These are phyloP conservation scores for Ctenoplectra terminalis DNA, from an alignment of 1,140 invertebrate species.

Conservation along the genomic window DNA sequence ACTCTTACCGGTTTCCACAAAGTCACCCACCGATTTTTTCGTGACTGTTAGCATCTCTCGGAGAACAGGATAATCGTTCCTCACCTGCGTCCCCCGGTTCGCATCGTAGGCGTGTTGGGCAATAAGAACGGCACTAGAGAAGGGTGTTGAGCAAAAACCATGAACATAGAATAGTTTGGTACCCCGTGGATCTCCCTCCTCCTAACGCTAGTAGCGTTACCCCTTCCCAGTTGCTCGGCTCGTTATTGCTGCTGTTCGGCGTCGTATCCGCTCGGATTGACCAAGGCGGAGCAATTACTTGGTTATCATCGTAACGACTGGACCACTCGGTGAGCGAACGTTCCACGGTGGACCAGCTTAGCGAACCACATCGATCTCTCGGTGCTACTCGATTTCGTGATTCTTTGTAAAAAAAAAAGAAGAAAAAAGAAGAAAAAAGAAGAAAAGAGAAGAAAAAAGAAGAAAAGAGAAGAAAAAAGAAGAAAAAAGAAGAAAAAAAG, in stretches of 20 bases:
- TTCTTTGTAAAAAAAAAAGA: neutral
- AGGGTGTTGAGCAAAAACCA: neutral
- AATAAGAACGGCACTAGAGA: constrained; percentile 18
- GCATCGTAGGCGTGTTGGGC: constrained; percentile 39
- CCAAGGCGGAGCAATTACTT: constrained; percentile 76
- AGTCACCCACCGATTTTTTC: neutral
- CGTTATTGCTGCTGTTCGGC: constrained; percentile 57
- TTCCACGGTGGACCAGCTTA: constrained; percentile 36
- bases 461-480: no score
- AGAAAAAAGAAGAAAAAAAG: no score
- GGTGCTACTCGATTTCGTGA: neutral
- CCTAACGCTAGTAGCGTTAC: constrained; percentile 12
- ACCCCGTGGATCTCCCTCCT: constrained; percentile 19
- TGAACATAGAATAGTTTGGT: constrained; percentile 51
- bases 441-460: no score
- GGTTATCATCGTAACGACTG: constrained; percentile 73
- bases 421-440: no score
- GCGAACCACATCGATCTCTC: constrained; percentile 12
- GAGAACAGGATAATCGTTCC: neutral
- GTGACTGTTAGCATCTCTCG: neutral
- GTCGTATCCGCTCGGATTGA: constrained; percentile 76
- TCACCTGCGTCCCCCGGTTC: neutral
- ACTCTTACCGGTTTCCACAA: neutral
- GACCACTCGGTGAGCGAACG: constrained; percentile 50
- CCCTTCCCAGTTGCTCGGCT: constrained; percentile 39